Percentiles rank a stretch among this genome's conserved stretches.
Evolutionary conservation across 2,113 vertebrate genomes (phyloP).

Genomic region (Fregata magnificens): DNA sequence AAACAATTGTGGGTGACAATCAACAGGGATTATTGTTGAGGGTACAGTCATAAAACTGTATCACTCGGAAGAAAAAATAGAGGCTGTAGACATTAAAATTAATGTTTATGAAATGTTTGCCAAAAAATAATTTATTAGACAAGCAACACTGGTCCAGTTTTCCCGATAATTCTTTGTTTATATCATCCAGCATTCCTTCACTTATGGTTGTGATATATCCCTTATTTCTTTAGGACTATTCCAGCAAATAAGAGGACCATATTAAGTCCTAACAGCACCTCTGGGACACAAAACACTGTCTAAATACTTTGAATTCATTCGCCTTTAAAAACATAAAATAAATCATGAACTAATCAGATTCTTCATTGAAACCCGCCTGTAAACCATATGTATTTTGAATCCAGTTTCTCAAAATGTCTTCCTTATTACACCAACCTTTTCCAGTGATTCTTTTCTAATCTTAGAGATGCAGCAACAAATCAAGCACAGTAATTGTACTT

Average conservation of each 20-base stretch:
- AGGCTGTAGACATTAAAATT: background rate
- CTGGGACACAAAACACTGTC: background rate
- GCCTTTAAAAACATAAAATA: conserved; percentile 54
- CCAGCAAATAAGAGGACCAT: conserved; percentile 5
- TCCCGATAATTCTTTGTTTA: conserved; percentile 31
- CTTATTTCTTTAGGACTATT: conserved; percentile 28
- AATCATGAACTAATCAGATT: conserved; percentile 51
- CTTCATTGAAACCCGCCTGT: background rate
- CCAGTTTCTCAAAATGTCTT: conserved; percentile 25
- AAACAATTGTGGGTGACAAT: background rate
- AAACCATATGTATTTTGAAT: background rate
- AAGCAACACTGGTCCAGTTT: background rate
- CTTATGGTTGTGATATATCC: background rate
- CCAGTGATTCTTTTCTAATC: conserved; percentile 11
- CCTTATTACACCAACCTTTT: conserved; percentile 43
- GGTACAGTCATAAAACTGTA: background rate
- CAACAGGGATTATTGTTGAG: background rate
- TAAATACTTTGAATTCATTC: conserved; percentile 57
- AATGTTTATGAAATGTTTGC: conserved; percentile 11
- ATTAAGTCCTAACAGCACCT: conserved; percentile 21
- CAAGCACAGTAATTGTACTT: background rate
- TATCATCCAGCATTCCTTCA: background rate
- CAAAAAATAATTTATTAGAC: conserved; percentile 24
- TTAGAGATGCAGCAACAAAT: conserved; percentile 9
- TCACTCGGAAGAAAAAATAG: background rate